Percentiles rank a stretch among this genome's conserved stretches.
Conservation (phyloP, 2,888 invertebrate species). For the Acronicta alni region DNA sequence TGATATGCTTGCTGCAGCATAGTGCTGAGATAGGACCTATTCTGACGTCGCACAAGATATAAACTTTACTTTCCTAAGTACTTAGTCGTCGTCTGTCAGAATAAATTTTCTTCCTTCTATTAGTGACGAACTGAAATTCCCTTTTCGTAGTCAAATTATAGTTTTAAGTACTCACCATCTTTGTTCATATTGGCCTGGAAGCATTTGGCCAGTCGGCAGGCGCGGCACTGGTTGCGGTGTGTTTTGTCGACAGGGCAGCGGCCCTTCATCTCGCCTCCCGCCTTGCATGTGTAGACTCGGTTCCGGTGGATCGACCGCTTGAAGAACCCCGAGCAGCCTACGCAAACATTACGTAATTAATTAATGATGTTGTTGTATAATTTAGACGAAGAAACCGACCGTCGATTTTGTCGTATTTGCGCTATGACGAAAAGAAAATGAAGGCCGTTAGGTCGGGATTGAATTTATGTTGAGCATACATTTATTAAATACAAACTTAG, state of each 20-base stretch:
- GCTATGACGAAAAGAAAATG: background rate
- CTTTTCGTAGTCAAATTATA: background rate
- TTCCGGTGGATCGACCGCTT: constrained; percentile 98
- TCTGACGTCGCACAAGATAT: no score
- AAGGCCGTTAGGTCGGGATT: background rate
- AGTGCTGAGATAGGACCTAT: no score
- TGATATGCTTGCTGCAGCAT: no score
- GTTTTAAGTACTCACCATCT: constrained; percentile 94
- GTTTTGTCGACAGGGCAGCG: constrained; percentile 99
- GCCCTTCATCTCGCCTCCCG: constrained; percentile 97
- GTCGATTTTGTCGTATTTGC: background rate
- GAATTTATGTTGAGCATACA: background rate
- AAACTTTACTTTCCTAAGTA: no score
- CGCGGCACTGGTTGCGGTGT: constrained; percentile 98
- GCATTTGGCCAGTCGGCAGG: constrained; percentile 98
- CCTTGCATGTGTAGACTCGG: constrained; percentile 98
- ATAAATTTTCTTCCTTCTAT: no score
- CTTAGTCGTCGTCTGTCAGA: no score
- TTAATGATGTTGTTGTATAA: background rate
- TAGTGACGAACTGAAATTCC: no score
- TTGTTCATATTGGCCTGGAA: constrained; percentile 99
- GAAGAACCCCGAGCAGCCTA: constrained; percentile 98
- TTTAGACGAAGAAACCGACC: background rate
- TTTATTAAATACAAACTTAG: no score
- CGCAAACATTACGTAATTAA: constrained; percentile 6